These are phyloP conservation scores for Symphodus melops DNA, from an alignment of 2,113 vertebrate species.

Conservation along the genomic window DNA sequence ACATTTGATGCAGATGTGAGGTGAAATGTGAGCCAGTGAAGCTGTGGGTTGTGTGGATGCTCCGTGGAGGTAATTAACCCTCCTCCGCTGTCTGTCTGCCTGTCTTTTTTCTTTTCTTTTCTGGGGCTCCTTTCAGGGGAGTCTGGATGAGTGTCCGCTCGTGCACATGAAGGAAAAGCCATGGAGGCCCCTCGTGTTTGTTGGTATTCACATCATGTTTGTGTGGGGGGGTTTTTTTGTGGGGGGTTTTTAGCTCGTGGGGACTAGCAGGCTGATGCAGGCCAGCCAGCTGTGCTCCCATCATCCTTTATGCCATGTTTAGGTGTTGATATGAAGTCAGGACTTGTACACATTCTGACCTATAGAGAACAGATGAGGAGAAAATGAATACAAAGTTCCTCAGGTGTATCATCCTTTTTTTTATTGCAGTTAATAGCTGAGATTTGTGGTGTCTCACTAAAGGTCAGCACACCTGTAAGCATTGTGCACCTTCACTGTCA, in stretches of 20 bases:
- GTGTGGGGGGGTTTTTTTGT: too few species aligned
- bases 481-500: too few species aligned
- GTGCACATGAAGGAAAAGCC: conserved; percentile 1
- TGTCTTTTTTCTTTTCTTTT: background rate
- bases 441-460: too few species aligned
- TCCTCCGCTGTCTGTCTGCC: conserved; percentile 2
- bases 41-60: conserved; percentile 38
- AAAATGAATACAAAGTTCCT: conserved; percentile 6
- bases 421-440: background rate
- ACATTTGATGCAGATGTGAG: conserved; percentile 30
- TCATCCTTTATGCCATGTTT: conserved; percentile 30
- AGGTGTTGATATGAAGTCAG: conserved; percentile 33
- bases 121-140: background rate
- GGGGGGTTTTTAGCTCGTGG: background rate
- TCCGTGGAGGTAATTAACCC: conserved; percentile 27
- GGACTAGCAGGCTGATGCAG: background rate
- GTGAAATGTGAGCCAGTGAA: conserved; percentile 8
- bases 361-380: background rate
- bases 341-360: background rate
- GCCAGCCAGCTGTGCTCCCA: conserved; percentile 38
- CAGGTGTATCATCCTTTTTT: too few species aligned
- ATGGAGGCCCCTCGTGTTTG: conserved; percentile 15
- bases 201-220: conserved; percentile 6
- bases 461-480: too few species aligned
- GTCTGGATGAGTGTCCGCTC: background rate